Conservation (phyloP, 1,140 invertebrate species). For the Caenorhabditis inopinata region DNA sequence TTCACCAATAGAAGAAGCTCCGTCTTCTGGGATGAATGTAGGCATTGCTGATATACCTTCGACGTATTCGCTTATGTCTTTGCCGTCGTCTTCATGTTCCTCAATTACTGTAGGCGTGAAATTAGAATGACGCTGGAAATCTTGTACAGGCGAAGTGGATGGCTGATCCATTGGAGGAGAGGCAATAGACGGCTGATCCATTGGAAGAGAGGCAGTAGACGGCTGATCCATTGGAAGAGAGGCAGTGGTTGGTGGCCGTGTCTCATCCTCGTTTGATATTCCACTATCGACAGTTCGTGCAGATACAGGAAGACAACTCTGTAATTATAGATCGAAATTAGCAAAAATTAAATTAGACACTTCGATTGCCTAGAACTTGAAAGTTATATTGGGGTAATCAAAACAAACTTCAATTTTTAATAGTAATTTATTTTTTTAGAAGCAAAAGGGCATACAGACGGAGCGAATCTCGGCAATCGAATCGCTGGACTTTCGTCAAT, state of each 20-base stretch:
- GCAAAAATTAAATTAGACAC: too few species aligned
- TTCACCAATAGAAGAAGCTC: background rate
- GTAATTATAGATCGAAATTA: too few species aligned
- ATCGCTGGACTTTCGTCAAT: background rate
- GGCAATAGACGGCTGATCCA: too few species aligned
- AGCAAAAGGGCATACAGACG: background rate
- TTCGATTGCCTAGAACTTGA: too few species aligned
- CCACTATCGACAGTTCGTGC: constrained; percentile 11
- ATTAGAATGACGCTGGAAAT: background rate
- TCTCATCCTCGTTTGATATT: background rate
- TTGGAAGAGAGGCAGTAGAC: too few species aligned
- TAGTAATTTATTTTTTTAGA: background rate
- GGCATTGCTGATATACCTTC: background rate
- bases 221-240: constrained; percentile 12
- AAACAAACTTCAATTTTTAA: too few species aligned
- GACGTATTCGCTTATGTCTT: background rate
- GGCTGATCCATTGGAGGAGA: too few species aligned
- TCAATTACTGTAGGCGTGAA: background rate
- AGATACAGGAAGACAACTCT: background rate
- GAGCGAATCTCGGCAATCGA: background rate
- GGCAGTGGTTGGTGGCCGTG: background rate
- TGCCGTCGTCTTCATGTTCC: background rate
- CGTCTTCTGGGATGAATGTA: background rate
- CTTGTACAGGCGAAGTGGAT: background rate
- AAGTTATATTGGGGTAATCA: too few species aligned